Percentiles rank a stretch among this genome's conserved stretches.
phyloP scores from a whole-genome alignment of 2,113 vertebrate species.

The Cyanocitta stelleri region DNA sequence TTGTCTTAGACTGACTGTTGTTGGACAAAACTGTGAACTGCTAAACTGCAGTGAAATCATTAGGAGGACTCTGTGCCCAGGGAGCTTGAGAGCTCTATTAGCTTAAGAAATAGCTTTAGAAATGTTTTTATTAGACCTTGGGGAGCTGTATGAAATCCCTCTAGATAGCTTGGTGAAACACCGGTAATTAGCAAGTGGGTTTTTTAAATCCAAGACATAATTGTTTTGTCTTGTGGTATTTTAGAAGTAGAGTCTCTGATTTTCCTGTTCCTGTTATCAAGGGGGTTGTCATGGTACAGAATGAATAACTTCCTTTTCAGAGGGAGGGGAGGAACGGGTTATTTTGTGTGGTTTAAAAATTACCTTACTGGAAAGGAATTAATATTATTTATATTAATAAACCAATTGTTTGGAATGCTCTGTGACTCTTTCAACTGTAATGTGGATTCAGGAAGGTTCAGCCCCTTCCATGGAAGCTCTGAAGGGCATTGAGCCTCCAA shows the following conservation, averaged over 20 bases:
- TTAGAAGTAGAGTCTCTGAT: neutral
- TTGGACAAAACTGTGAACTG: neutral
- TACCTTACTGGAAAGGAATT: neutral
- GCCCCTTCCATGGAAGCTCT: neutral
- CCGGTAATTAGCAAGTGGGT: neutral
- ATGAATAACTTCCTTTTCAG: neutral
- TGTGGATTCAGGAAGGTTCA: neutral
- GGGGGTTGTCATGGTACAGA: neutral
- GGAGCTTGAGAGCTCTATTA: slow-evolving; percentile 9
- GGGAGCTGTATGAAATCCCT: slow-evolving; percentile 6
- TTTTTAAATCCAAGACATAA: neutral
- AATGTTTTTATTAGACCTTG: slow-evolving; percentile 21
- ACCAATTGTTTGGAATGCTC: neutral
- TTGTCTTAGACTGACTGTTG: neutral
- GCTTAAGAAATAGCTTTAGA: slow-evolving; percentile 27
- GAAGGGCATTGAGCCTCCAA: neutral
- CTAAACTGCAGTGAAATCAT: neutral
- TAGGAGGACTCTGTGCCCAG: neutral
- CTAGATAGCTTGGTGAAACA: slow-evolving; percentile 2
- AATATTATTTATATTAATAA: neutral
- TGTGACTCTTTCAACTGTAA: neutral
- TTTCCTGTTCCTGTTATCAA: neutral
- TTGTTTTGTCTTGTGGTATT: slow-evolving; percentile 10
- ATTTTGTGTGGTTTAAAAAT: neutral
- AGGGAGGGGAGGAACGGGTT: neutral